Base-by-base conservation (phyloP, 2,888 invertebrate species). In the Amblyteles armatorius region DNA sequence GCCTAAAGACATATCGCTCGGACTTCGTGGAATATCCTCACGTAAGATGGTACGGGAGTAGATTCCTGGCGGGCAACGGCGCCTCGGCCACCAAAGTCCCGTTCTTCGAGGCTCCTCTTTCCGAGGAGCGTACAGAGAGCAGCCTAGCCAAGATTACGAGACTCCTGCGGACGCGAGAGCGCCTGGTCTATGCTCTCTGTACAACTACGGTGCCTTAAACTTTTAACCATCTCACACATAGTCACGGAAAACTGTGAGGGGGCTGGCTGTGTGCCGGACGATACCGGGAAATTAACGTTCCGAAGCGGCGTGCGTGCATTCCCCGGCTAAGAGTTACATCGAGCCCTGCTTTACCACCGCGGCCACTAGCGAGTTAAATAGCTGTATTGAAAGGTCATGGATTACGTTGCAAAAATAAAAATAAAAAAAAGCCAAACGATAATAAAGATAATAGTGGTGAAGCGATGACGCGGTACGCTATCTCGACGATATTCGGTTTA, bases 241-340 rank as follows among this genome's bases (percentile, higher is more conserved):
- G 40, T 71, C 55, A 73, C 50, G 81, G 73, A 84, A 81, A 84
- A 73, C 78, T 73, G 19, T 50, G 4, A 4, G 33, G 16, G 5
- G 57, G 67, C 71, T 55, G 22, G 36, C 71, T 63, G 73, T 33
- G 79, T 36, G 44, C 52, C 22, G 7, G 65, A 79, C 67, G 68
- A 76, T 86, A 84, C 86, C 71, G 79, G 67, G 84, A 84, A 84
- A 84, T 86, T 79, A 84, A 79, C 86, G 84, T 82, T 86, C 48
- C 79, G 50, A 50, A 36, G 76, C 52, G 65, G 36, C 81, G 22
- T 74, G 65, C 60, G 68, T 78, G 36, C 36, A 50, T 65, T 76
- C 76, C n/a, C n/a, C 29, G n/a, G 11, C 57, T 3, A 48, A 57
- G 48, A 29, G 69, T 22, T 26, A 26, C 57, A 22, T 19, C 55